phyloP scores from a whole-genome alignment of 2,888 invertebrate species.

The Caenorhabditis becei region DNA sequence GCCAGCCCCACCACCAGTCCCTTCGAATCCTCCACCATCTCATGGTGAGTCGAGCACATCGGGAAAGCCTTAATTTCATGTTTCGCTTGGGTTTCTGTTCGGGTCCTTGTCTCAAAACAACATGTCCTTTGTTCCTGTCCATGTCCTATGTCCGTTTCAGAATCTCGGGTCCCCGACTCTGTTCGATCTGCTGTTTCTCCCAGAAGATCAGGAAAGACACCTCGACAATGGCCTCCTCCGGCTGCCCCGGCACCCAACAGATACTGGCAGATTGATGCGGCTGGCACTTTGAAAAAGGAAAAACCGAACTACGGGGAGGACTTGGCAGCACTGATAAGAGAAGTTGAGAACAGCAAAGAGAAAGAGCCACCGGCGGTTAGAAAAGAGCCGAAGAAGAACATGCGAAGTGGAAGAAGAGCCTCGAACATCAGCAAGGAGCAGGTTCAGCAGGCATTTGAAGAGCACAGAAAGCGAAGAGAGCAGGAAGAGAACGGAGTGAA shows the following conservation, averaged over 20 bases:
- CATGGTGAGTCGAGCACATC: slow-evolving; percentile 39
- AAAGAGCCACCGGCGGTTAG: slow-evolving; percentile 28
- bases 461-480: slow-evolving; percentile 34
- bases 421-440: slow-evolving; percentile 61
- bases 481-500: slow-evolving; percentile 5
- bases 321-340: slow-evolving; percentile 50
- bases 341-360: slow-evolving; percentile 25
- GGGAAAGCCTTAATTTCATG: neutral
- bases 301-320: slow-evolving; percentile 49
- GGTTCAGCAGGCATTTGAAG: slow-evolving; percentile 57
- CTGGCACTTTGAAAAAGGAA: slow-evolving; percentile 53
- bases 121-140: slow-evolving; percentile 38
- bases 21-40: slow-evolving; percentile 59
- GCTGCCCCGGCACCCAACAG: slow-evolving; percentile 43
- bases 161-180: slow-evolving; percentile 66
- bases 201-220: slow-evolving; percentile 44
- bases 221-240: slow-evolving; percentile 67
- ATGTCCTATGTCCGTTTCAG: slow-evolving; percentile 60
- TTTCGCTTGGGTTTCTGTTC: slow-evolving; percentile 15
- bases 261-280: slow-evolving; percentile 71
- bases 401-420: slow-evolving; percentile 35
- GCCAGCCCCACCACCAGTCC: slow-evolving; percentile 55
- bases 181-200: slow-evolving; percentile 70
- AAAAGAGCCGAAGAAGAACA: slow-evolving; percentile 14
- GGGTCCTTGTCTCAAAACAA: slow-evolving; percentile 18